Evolutionary conservation across 2,797 vertebrate species (phyloP).

Genomic region (Gallinago solitaria): DNA sequence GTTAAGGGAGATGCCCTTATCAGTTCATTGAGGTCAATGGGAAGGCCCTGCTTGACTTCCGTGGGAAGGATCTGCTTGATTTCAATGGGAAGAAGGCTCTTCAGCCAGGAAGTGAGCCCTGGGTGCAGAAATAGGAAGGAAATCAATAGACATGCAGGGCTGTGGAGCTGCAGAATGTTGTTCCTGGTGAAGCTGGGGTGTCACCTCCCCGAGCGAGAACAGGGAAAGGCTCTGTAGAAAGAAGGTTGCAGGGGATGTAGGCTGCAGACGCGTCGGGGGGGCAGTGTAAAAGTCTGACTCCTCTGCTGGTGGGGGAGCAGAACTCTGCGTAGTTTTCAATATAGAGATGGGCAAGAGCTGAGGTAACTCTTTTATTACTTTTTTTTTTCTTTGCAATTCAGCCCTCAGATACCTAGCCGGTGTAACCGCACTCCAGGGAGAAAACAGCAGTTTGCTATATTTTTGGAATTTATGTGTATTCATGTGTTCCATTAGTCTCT

Average conservation of each 20-base stretch:
- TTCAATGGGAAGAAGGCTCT: neutral
- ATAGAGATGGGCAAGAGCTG: neutral
- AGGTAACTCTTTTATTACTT: neutral
- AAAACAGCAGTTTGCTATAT: constrained; percentile 5
- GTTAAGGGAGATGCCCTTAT: neutral
- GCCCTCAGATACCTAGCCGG: neutral
- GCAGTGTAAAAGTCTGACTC: neutral
- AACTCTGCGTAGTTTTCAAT: neutral
- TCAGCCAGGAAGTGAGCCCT: neutral
- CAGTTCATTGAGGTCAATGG: rapidly evolving
- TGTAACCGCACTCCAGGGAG: neutral
- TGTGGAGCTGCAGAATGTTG: neutral
- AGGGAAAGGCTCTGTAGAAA: neutral
- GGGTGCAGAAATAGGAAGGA: neutral
- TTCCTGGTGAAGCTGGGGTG: neutral
- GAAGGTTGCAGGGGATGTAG: neutral
- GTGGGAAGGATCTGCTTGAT: neutral
- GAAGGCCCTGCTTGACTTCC: neutral
- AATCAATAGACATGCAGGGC: neutral
- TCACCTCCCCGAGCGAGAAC: rapidly evolving
- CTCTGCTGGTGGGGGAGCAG: neutral
- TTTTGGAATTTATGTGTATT: constrained; percentile 37
- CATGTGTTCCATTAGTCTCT: constrained; percentile 17
- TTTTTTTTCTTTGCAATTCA: neutral
- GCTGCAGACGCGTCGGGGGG: neutral